A percentile compares a stretch with the other conserved stretches of the same genome.
phyloP scores from a whole-genome alignment of 2,888 invertebrate genomes.

The Brachyptera risi region DNA sequence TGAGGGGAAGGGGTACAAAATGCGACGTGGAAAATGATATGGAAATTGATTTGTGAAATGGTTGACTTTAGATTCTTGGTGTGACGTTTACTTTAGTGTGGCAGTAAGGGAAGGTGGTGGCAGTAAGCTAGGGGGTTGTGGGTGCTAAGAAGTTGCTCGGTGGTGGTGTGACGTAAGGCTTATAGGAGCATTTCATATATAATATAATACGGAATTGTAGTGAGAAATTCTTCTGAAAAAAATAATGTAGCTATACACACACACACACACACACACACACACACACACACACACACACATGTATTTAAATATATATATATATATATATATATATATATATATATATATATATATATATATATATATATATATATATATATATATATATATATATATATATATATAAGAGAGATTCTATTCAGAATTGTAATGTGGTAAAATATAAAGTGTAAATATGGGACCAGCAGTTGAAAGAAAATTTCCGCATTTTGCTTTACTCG shows the following conservation, averaged over 20 bases:
- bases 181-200: no score
- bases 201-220: background rate
- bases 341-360: no score
- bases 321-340: no score
- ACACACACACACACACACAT: no score
- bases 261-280: background rate
- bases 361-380: no score
- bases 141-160: background rate
- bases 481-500: conserved; percentile 19
- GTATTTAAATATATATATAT: no score
- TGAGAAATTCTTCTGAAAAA: conserved; percentile 7
- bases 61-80: conserved; percentile 31
- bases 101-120: conserved; percentile 5
- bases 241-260: no score
- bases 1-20: conserved; percentile 9
- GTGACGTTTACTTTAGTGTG: conserved; percentile 17
- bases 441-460: conserved; percentile 15
- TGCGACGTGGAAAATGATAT: conserved; percentile 32
- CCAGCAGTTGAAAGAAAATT: conserved; percentile 15
- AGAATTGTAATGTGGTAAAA: conserved; percentile 9
- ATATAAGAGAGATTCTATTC: conserved; percentile 3
- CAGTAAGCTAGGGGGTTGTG: background rate
- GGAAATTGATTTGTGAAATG: conserved; percentile 34
- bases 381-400: no score
- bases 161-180: background rate